Percentiles rank a stretch among this genome's conserved stretches.
Conservation (phyloP, 2,797 vertebrate species). For the Phoebastria nigripes region DNA sequence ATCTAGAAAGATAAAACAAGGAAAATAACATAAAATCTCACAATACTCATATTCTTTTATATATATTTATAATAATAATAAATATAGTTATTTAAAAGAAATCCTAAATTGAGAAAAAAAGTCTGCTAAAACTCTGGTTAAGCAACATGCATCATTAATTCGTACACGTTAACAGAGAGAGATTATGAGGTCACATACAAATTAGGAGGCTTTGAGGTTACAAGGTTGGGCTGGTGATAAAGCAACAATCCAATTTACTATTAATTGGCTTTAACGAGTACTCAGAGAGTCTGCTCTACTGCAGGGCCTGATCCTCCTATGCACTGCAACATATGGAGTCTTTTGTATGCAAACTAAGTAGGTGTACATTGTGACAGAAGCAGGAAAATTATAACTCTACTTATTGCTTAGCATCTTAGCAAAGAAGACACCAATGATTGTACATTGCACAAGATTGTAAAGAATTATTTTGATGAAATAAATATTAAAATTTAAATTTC, state of each 20-base stretch:
- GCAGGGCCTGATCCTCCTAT: neutral
- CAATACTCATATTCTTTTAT: neutral
- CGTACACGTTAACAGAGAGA: neutral
- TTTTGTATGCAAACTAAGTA: neutral
- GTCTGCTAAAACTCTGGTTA: neutral
- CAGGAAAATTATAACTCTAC: neutral
- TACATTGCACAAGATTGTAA: neutral
- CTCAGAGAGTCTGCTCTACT: neutral
- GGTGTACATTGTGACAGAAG: neutral
- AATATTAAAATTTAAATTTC: neutral
- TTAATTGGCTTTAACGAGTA: neutral
- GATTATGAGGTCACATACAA: slow-evolving; percentile 18
- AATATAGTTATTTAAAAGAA: neutral
- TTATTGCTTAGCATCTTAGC: neutral
- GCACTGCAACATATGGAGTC: neutral
- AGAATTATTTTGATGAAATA: neutral
- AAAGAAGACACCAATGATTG: neutral
- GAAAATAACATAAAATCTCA: neutral
- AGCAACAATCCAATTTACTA: neutral
- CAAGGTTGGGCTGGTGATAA: neutral
- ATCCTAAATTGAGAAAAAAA: neutral
- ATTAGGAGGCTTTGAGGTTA: slow-evolving; percentile 22
- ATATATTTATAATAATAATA: neutral
- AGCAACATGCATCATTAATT: slow-evolving; percentile 13
- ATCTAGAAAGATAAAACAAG: neutral